Evolutionary conservation across 2,888 invertebrate species (phyloP).

Genomic region (Heteromyza rotundicornis): DNA sequence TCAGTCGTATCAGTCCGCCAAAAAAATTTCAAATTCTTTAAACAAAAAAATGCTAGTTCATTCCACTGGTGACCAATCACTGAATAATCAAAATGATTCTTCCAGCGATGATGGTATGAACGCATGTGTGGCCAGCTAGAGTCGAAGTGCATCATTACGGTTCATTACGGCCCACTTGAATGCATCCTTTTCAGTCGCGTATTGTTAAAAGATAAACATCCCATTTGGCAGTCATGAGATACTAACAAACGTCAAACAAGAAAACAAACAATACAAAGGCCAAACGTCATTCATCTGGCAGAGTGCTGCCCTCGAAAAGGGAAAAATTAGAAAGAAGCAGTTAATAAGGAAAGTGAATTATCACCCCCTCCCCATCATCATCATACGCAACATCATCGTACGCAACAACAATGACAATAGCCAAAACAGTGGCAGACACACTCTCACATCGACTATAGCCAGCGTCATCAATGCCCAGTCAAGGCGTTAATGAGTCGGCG

Average conservation of each 20-base stretch:
- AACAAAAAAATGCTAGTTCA: no score
- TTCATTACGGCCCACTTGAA: no score
- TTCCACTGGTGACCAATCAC: no score
- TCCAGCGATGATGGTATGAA: no score
- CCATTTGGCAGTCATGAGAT: not conserved
- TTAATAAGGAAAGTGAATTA: not conserved
- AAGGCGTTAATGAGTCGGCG: conserved; percentile 14
- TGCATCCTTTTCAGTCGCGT: no score
- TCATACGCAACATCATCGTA: not conserved
- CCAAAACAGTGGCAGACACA: conserved; percentile 6
- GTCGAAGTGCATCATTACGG: no score
- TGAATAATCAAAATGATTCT: no score
- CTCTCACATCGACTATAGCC: not conserved
- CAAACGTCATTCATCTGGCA: conserved; percentile 35
- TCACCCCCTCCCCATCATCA: conserved; percentile 14
- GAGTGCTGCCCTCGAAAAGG: no score
- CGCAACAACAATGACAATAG: conserved; percentile 17
- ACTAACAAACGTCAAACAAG: conserved; percentile 2
- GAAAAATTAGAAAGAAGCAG: not conserved
- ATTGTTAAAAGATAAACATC: not conserved
- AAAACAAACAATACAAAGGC: not conserved
- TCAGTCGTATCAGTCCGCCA: no score
- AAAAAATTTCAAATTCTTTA: no score
- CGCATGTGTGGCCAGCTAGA: no score
- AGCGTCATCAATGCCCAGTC: no score